Evolutionary conservation across 2,113 vertebrate genomes (phyloP), one percentile per base, ranked within the genome.

Genomic region (Rhodinocichla rosea): DNA sequence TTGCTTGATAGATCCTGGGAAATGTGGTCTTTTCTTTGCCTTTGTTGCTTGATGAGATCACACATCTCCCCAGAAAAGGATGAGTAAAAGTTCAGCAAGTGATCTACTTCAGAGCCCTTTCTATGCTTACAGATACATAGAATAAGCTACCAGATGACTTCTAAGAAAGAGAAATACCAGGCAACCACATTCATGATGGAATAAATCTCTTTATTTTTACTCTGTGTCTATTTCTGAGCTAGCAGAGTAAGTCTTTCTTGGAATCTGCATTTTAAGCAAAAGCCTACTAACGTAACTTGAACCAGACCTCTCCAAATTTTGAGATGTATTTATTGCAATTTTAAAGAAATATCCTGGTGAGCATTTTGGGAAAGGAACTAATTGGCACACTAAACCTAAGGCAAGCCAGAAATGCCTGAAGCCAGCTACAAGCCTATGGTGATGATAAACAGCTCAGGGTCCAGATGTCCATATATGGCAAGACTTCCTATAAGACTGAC

Each of bases 381-480:
- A 97, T 50, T 94, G 93, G 94, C 92, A 49, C 37, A 67, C 68
- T 90, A 91, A 97, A 96, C 37, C 65, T 37, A 83, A 97, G 82
- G 95, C 88, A 77, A 77, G 74, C 87, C 95, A 90, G 95, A 96
- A 97, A 94, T 6, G 78, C 84, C 55, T 21, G 55, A 94, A 96
- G 83, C 70, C 95, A 94, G 85, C 83, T 93, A 82, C 91, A 63
- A 92, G 93, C 39, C 78, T 90, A 94, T 69, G 56, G 14, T n/a
- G 76, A 90, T 53, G 93, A 98, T 95, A 98, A 97, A 97, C 96
- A 91, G 56, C 91, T 79, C 89, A 80, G 97, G 97, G 98, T 97
- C 97, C 98, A 98, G 96, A 97, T 98, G 94, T 91, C 99, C 99
- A 98, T 99, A 99, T 99, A 99, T 95, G 98, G 99, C 95, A 91